Evolutionary conservation across 1,140 invertebrate species (phyloP), one percentile per base, ranked within the genome.

Genomic region (Orchesella cincta): DNA sequence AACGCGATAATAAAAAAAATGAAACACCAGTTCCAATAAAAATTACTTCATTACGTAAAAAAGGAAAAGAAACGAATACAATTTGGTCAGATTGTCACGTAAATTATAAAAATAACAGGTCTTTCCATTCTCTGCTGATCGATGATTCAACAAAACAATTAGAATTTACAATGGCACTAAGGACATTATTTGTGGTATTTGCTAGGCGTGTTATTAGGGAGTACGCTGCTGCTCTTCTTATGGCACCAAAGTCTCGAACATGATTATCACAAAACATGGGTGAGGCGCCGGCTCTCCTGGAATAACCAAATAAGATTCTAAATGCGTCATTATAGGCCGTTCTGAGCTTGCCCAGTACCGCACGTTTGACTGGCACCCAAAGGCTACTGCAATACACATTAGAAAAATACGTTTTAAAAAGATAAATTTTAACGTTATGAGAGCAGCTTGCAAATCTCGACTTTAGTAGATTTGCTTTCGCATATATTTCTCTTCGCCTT

Each of bases 311-410:
- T 46, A 46, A 20, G 20, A 46, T 12, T 29, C 62, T 29, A 31
- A 67, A 67, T 12, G 62, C 62, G n/a, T 67, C 62, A 67, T 67
- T 67, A 23, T 67, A 67, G 2, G 62, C 23, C 26, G n/a, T n/a
- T 67, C 33, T 67, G 3, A 67, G 3, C 8, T 8, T 31, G 2
- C 12, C n/a, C 29, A 67, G 8, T n/a, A 14, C 8, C n/a, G 1
- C 14, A 12, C 12, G 14, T 26, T n/a, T 67, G 23, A 3, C 8
- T 29, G 62, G 62, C 29, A 8, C 5, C 62, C 62, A 67, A 8
- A 67, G 62, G 14, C 28, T 33, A 2, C 1, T 67, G 33, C 62
- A 67, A 33, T 67, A 67, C 14, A 67, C 8, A 29, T 31, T 67
- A n/a, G 26, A 8, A 31, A 67, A 67, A 33, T 67, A 67, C 8